Evolutionary conservation across 2,113 vertebrate species (phyloP).

Genomic region (Psammodynastes pulverulentus): DNA sequence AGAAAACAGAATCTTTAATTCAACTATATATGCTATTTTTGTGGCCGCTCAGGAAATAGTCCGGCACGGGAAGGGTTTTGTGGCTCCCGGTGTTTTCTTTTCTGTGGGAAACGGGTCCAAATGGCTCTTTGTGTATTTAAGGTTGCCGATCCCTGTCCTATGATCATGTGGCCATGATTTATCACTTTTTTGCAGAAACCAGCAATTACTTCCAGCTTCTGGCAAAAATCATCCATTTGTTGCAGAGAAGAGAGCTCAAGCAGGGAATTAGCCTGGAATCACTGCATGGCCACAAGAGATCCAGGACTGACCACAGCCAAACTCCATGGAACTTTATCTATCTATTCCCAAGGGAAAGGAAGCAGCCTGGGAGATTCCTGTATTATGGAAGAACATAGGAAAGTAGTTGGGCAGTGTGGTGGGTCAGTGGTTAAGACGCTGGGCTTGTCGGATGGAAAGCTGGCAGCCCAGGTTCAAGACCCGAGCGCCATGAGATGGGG

Average conservation of each 20-base stretch:
- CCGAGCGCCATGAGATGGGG: fast-evolving
- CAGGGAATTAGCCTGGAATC: neutral
- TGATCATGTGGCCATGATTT: neutral
- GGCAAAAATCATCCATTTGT: neutral
- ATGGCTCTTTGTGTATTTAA: too few species aligned
- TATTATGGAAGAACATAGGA: neutral
- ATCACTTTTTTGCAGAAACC: neutral
- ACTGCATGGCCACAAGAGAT: neutral
- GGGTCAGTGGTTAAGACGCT: neutral
- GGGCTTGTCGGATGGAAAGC: too few species aligned
- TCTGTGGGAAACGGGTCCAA: too few species aligned
- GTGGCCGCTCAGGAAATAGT: too few species aligned
- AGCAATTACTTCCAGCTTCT: neutral
- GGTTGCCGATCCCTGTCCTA: too few species aligned
- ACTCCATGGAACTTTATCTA: neutral
- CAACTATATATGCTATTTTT: too few species aligned
- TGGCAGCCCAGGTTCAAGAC: neutral
- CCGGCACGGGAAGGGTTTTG: too few species aligned
- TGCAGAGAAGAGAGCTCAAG: neutral
- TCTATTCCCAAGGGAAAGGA: neutral
- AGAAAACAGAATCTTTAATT: too few species aligned
- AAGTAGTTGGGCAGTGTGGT: neutral
- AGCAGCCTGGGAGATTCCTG: neutral
- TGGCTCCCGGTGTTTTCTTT: too few species aligned
- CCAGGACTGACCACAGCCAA: too few species aligned